A percentile compares a stretch with the other conserved stretches of the same genome.
These are phyloP conservation scores for Microtus pennsylvanicus DNA, from an alignment of 2,113 vertebrate species.

Conservation along the genomic window DNA sequence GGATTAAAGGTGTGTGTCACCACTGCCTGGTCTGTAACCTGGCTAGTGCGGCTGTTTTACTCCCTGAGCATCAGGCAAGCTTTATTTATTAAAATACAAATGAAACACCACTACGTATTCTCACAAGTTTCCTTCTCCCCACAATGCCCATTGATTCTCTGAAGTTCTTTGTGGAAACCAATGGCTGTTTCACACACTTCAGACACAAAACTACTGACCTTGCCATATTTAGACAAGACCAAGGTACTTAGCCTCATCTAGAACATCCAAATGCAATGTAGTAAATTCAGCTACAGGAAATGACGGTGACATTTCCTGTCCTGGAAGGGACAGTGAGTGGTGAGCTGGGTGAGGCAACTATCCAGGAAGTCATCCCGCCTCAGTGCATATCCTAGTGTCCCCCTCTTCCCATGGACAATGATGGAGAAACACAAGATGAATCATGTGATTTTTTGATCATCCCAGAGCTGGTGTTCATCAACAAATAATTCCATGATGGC, in stretches of 20 bases:
- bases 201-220: not conserved
- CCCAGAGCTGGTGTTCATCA: not conserved
- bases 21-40: no score
- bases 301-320: not conserved
- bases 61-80: no score
- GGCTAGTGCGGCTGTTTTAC: no score
- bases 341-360: not conserved
- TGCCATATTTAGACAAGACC: not conserved
- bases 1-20: no score
- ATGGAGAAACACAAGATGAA: not conserved
- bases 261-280: not conserved
- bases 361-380: fast-evolving
- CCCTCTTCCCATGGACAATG: no score
- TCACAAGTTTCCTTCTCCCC: no score
- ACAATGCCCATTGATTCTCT: not conserved
- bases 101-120: not conserved
- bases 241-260: no score
- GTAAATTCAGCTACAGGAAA: not conserved
- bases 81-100: no score
- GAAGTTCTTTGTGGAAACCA: not conserved
- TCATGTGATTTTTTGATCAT: not conserved
- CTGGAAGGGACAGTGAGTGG: not conserved
- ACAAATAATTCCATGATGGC: not conserved
- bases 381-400: fast-evolving
- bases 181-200: not conserved